phyloP scores from a whole-genome alignment of 2,113 vertebrate genomes.

The Sapayoa aenigma region DNA sequence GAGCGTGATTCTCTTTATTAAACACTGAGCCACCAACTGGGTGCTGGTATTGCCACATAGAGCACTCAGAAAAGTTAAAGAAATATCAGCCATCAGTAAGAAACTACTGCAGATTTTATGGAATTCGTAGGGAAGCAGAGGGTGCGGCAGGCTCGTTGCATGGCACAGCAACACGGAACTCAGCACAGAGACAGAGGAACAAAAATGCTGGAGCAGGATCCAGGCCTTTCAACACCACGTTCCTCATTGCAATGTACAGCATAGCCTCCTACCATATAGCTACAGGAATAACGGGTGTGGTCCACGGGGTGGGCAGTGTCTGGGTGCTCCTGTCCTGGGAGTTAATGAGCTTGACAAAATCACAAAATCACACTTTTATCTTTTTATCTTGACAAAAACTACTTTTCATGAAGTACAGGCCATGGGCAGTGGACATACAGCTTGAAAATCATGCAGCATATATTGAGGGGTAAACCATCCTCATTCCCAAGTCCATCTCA shows the following conservation, averaged over 20 bases:
- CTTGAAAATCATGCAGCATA: background rate
- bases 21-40: background rate
- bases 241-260: background rate
- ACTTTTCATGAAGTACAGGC: background rate
- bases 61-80: background rate
- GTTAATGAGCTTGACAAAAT: too few species aligned
- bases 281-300: background rate
- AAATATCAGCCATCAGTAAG: background rate
- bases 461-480: background rate
- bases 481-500: background rate
- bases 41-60: background rate
- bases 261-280: fast-evolving
- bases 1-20: background rate
- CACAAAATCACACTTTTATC: too few species aligned
- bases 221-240: background rate
- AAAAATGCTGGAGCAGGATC: background rate
- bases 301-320: background rate
- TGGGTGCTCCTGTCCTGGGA: background rate
- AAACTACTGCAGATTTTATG: background rate
- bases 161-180: background rate
- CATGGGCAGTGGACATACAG: background rate
- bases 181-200: background rate
- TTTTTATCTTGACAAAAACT: background rate
- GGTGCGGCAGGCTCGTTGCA: background rate
- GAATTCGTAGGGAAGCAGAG: background rate